Conservation (phyloP, 2,797 vertebrate species). For the Clarias pachynema region DNA sequence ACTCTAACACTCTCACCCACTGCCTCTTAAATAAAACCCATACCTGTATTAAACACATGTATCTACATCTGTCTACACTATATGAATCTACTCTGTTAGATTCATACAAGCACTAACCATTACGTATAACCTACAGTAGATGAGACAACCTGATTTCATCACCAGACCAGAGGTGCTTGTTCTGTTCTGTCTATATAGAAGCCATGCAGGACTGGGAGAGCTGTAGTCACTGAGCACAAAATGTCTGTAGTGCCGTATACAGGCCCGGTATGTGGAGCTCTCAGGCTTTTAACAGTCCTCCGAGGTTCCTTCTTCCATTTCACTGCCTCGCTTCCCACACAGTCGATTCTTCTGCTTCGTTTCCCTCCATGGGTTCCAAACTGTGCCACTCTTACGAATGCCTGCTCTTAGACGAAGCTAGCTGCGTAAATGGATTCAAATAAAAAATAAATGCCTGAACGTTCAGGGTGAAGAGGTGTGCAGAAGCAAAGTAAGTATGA, state of each 20-base stretch:
- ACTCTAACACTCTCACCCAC: neutral
- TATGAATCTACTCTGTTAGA: neutral
- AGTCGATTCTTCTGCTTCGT: slow-evolving; percentile 60
- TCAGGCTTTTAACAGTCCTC: slow-evolving; percentile 62
- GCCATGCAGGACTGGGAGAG: neutral
- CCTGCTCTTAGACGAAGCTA: slow-evolving; percentile 43
- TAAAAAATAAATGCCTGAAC: slow-evolving; percentile 58
- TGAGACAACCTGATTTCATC: neutral
- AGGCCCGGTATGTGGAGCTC: slow-evolving; percentile 15
- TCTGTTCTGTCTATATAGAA: neutral
- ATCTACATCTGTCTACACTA: too few relatives aligned
- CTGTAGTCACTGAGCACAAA: slow-evolving; percentile 11
- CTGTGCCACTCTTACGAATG: slow-evolving; percentile 17
- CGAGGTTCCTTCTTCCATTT: slow-evolving; percentile 57
- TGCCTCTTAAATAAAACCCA: neutral
- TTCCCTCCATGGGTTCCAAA: slow-evolving; percentile 50
- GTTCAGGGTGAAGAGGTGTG: slow-evolving; percentile 9
- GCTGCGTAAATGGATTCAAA: slow-evolving; percentile 54
- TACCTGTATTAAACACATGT: neutral
- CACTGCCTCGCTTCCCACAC: slow-evolving; percentile 60
- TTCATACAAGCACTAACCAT: neutral
- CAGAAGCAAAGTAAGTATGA: neutral
- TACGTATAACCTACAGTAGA: neutral
- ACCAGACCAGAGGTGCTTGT: neutral
- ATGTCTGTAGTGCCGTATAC: neutral